Base-by-base conservation (phyloP, 2,113 vertebrate species). In the Enhydra lutris region DNA sequence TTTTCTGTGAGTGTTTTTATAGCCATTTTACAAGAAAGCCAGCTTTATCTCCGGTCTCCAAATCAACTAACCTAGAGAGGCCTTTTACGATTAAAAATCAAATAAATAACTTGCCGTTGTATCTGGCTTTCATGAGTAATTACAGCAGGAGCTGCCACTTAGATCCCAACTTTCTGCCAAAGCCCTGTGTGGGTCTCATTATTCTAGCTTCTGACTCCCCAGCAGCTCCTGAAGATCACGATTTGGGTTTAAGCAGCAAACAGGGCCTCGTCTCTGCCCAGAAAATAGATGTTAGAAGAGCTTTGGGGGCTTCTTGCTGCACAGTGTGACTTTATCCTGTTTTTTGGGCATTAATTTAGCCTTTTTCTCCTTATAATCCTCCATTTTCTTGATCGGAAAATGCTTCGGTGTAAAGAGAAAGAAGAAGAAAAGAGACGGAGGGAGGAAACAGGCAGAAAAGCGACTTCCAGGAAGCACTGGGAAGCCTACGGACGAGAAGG, bases 1-100 rank as follows among this genome's bases (percentile, higher is more conserved):
- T 67, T 96, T 97, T 90, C 97, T 91, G 88, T 86, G 78, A 85
- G 74, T 98, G 96, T 98, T 98, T 98, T 98, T 95, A 97, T 80
- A 97, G 98, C 96, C 97, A 6, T 97, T 55, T 73, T 97, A 81
- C 39, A 91, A 94, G 85, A 98, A 97, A 98, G 97, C 96, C 90
- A 95, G 50, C 92, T 98, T 98, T 98, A 97, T 98, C 95, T 98
- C 97, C 69, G 31, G 79, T 50, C 95, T 97, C 80, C 0, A 93
- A 98, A 69, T 95, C 93, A 96, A 96, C 61, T 59, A 85, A 91
- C 90, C 80, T 90, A 79, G 91, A 97, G 89, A 97, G 76, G 34
- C 63, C 88, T 96, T 98, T 97, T 95, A 98, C 95, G 95, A 4
- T 92, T 21, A 88, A 98, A 98, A 98, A 96, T 81, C 97, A 98